Percentiles rank a stretch among this genome's conserved stretches.
Conservation (phyloP, 2,888 invertebrate species). For the Malacosoma neustria region DNA sequence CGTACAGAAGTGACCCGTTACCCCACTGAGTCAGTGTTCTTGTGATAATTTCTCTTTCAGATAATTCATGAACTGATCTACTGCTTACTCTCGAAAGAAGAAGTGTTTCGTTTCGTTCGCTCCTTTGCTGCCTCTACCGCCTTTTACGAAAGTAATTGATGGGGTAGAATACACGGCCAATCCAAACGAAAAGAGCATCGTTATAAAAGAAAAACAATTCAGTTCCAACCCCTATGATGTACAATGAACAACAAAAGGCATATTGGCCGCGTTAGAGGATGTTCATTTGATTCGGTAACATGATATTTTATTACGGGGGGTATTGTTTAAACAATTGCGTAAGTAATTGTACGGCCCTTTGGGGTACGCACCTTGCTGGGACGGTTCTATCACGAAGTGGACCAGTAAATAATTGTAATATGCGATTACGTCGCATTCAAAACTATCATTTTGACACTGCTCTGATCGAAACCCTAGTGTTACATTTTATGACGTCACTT, state of each 20-base stretch:
- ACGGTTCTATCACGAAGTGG: constrained; percentile 20
- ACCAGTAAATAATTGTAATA: constrained; percentile 6
- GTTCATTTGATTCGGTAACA: constrained; percentile 53
- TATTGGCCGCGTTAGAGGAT: constrained; percentile 41
- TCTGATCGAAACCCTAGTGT: too few relatives aligned
- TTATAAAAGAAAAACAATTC: not conserved
- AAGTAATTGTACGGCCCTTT: constrained; percentile 55
- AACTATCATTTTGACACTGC: too few relatives aligned
- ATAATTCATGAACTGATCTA: too few relatives aligned
- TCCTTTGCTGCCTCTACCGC: too few relatives aligned
- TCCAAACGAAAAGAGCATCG: not conserved
- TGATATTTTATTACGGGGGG: constrained; percentile 62
- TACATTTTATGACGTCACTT: too few relatives aligned
- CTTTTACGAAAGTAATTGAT: too few relatives aligned
- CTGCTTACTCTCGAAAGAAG: too few relatives aligned
- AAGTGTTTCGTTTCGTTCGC: too few relatives aligned
- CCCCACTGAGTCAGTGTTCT: too few relatives aligned
- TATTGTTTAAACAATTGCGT: constrained; percentile 73
- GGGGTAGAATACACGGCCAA: too few relatives aligned
- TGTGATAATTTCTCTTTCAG: too few relatives aligned
- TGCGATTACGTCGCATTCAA: not conserved
- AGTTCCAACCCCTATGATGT: not conserved
- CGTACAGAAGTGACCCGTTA: too few relatives aligned
- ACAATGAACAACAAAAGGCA: constrained; percentile 11
- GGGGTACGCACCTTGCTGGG: constrained; percentile 47